A percentile compares a stretch with the other conserved stretches of the same genome.
These are phyloP conservation scores for Choristoneura fumiferana DNA, from an alignment of 1,140 invertebrate genomes.

Conservation along the genomic window DNA sequence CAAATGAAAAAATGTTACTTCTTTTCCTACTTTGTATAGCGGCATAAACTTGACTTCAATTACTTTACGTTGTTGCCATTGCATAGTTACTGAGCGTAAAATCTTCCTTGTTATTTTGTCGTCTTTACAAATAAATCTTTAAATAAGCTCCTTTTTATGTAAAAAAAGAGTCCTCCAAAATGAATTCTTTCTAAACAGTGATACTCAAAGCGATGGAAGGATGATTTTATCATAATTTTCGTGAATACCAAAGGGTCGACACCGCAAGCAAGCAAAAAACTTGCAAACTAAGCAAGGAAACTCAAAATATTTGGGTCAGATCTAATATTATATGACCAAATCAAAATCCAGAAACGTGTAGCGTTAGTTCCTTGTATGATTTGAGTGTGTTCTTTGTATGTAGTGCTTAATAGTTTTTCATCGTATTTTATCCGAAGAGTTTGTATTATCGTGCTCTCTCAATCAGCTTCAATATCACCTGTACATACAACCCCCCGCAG, in stretches of 20 bases:
- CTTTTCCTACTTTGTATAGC: too few species aligned
- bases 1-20: constrained; percentile 17
- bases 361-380: neutral
- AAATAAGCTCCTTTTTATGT: neutral
- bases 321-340: neutral
- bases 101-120: neutral
- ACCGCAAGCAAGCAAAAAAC: constrained; percentile 21
- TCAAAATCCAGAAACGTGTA: neutral
- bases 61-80: too few species aligned
- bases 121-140: neutral
- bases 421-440: too few species aligned
- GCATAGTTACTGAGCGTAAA: too few species aligned
- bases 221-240: constrained; percentile 53
- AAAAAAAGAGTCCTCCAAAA: neutral
- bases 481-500: too few species aligned
- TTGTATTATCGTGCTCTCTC: neutral
- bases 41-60: neutral
- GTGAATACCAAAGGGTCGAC: constrained; percentile 30
- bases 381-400: neutral
- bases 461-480: neutral
- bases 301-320: constrained; percentile 28
- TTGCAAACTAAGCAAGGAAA: constrained; percentile 29
- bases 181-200: constrained; percentile 21
- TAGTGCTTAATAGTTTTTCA: too few species aligned
- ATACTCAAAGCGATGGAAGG: constrained; percentile 39